Evolutionary conservation across 2,888 invertebrate genomes (phyloP).

Genomic region (Dryomyza anilis): DNA sequence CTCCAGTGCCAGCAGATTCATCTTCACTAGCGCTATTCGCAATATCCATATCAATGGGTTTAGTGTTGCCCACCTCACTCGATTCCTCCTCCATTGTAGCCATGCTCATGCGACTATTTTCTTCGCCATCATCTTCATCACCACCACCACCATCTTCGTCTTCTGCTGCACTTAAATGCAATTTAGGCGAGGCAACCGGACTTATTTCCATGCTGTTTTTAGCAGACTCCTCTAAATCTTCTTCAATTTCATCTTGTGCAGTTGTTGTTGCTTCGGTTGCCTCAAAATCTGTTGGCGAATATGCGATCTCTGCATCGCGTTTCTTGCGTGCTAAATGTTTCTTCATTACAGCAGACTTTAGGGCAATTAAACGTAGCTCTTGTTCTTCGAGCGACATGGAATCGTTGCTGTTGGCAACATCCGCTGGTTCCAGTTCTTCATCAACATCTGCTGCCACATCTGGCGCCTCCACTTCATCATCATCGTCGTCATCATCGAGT

Average conservation of each 20-base stretch:
- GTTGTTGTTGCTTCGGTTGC: slow-evolving; percentile 41
- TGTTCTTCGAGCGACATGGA: slow-evolving; percentile 44
- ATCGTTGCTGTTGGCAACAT: slow-evolving; percentile 32
- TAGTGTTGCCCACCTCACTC: slow-evolving; percentile 41
- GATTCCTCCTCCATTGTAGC: slow-evolving; percentile 10
- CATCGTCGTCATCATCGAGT: too few species aligned
- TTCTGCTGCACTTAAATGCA: slow-evolving; percentile 39
- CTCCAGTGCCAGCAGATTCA: too few species aligned
- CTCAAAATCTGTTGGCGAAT: slow-evolving; percentile 60
- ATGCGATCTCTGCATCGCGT: slow-evolving; percentile 56
- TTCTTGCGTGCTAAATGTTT: slow-evolving; percentile 57
- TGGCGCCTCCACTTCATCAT: slow-evolving; percentile 28
- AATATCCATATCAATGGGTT: slow-evolving; percentile 59
- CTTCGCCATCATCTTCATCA: too few species aligned
- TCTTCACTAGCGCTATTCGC: slow-evolving; percentile 57
- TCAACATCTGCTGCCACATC: slow-evolving; percentile 27
- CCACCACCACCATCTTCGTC: too few species aligned
- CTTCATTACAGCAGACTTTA: slow-evolving; percentile 58
- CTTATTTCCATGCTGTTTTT: slow-evolving; percentile 52
- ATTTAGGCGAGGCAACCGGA: slow-evolving; percentile 55
- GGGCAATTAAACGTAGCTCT: slow-evolving; percentile 56
- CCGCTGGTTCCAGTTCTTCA: slow-evolving; percentile 26
- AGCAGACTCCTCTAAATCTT: slow-evolving; percentile 37
- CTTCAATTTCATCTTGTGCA: slow-evolving; percentile 42
- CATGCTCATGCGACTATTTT: slow-evolving; percentile 24